Conservation (phyloP, 2,113 vertebrate genomes). For the Hoplias malabaricus region DNA sequence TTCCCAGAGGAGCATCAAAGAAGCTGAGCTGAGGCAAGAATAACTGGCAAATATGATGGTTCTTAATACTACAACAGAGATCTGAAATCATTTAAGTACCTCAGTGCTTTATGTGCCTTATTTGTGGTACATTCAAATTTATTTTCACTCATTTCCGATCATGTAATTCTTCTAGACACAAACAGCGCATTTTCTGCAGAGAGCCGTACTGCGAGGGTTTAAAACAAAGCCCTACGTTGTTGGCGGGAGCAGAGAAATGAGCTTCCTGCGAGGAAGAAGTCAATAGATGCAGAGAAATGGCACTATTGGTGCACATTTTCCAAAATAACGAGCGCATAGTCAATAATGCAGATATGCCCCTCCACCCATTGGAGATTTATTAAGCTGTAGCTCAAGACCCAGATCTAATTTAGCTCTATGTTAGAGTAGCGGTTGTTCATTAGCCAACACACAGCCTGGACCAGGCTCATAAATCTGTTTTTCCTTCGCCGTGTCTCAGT, state of each 20-base stretch:
- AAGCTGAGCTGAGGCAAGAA: too few relatives aligned
- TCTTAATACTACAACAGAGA: too few relatives aligned
- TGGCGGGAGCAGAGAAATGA: slow-evolving; percentile 26
- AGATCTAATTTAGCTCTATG: slow-evolving; percentile 23
- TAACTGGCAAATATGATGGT: too few relatives aligned
- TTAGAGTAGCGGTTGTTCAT: slow-evolving; percentile 32
- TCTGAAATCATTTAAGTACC: too few relatives aligned
- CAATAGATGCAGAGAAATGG: slow-evolving; percentile 28
- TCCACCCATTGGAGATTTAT: slow-evolving; percentile 37
- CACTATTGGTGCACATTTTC: slow-evolving; percentile 36
- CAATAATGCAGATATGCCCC: slow-evolving; percentile 41
- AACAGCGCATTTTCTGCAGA: too few relatives aligned
- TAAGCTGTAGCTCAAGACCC: slow-evolving; percentile 30
- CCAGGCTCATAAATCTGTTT: slow-evolving; percentile 31
- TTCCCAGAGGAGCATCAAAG: too few relatives aligned
- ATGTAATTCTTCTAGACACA: too few relatives aligned
- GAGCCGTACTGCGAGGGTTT: too few relatives aligned
- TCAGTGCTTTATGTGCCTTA: too few relatives aligned
- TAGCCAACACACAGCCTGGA: slow-evolving; percentile 38
- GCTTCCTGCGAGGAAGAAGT: slow-evolving; percentile 27
- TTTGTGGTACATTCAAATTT: too few relatives aligned
- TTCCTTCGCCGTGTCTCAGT: slow-evolving; percentile 1
- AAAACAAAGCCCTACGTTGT: slow-evolving; percentile 18
- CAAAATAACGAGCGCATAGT: slow-evolving; percentile 41
- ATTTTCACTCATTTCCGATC: too few relatives aligned